phyloP scores from a whole-genome alignment of 2,113 vertebrate species.

The Columbina picui region DNA sequence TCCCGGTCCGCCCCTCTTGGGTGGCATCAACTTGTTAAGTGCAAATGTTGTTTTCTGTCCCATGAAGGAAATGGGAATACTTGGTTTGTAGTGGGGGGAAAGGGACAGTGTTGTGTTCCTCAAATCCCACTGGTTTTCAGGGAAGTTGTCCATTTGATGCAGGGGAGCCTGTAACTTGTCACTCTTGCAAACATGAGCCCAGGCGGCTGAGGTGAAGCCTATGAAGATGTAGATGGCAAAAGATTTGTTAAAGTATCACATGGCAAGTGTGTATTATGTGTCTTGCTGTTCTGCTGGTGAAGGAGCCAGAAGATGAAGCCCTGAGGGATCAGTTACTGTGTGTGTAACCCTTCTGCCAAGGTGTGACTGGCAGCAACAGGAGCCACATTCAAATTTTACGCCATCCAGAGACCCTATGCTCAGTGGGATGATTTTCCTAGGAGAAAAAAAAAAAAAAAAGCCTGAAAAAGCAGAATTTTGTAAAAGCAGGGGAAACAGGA shows the following conservation, averaged over 20 bases:
- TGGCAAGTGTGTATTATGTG: slow-evolving; percentile 38
- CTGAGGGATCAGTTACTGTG: slow-evolving; percentile 49
- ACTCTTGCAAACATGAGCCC: background rate
- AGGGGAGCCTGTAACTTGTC: background rate
- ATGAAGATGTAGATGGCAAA: slow-evolving; percentile 54
- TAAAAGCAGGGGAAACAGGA: background rate
- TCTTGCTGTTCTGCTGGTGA: background rate
- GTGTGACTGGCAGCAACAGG: slow-evolving; percentile 62
- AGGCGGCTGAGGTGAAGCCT: background rate
- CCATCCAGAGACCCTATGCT: background rate
- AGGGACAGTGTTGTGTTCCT: fast-evolving
- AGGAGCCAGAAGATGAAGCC: slow-evolving; percentile 1
- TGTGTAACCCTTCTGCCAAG: slow-evolving; percentile 34
- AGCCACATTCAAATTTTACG: slow-evolving; percentile 7
- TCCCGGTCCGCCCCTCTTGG: background rate
- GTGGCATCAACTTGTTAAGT: background rate
- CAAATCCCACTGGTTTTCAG: background rate
- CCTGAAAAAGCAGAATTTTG: slow-evolving; percentile 3
- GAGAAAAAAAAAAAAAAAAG: background rate
- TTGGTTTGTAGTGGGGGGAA: background rate
- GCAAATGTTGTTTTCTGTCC: background rate
- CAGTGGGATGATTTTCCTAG: slow-evolving; percentile 14
- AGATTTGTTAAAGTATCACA: slow-evolving; percentile 50
- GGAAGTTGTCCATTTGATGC: background rate
- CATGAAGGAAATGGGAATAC: background rate